A percentile compares a stretch with the other conserved stretches of the same genome.
Conservation (phyloP, 1,140 invertebrate genomes). For the Drosophila persimilis region DNA sequence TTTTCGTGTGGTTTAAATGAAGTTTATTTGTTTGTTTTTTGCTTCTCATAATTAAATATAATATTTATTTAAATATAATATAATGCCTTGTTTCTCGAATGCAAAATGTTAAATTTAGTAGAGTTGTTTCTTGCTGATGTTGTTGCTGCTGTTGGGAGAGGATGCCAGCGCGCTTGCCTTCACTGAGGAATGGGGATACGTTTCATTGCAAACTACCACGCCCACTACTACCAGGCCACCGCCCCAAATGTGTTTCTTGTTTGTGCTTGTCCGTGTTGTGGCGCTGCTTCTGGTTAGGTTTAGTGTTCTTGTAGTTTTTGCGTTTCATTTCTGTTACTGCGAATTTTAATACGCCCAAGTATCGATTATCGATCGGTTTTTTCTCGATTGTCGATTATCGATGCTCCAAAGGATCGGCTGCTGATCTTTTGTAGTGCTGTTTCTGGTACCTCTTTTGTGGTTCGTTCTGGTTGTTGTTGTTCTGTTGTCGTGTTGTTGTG, state of each 20-base stretch:
- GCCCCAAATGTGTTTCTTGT: slow-evolving; percentile 17
- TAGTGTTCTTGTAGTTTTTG: neutral
- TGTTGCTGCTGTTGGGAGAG: slow-evolving; percentile 19
- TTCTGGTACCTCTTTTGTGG: slow-evolving; percentile 14
- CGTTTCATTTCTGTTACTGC: too few relatives aligned
- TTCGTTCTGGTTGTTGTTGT: slow-evolving; percentile 16
- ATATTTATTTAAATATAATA: slow-evolving; percentile 82
- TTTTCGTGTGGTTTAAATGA: slow-evolving; percentile 58
- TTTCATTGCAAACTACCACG: too few relatives aligned
- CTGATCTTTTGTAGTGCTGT: slow-evolving; percentile 24
- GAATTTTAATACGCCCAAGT: neutral
- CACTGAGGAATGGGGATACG: too few relatives aligned
- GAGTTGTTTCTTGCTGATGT: slow-evolving; percentile 39
- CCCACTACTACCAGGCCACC: too few relatives aligned
- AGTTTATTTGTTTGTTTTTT: slow-evolving; percentile 64
- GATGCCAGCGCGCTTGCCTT: slow-evolving; percentile 12
- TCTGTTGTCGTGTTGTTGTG: slow-evolving; percentile 50
- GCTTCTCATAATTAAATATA: slow-evolving; percentile 80
- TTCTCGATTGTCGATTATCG: too few relatives aligned
- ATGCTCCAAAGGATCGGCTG: slow-evolving; percentile 12
- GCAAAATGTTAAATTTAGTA: slow-evolving; percentile 77
- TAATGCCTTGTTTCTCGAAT: slow-evolving; percentile 78
- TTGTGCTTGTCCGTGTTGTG: slow-evolving; percentile 17
- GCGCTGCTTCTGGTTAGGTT: slow-evolving; percentile 11
- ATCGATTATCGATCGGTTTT: slow-evolving; percentile 23